Evolutionary conservation across 1,140 invertebrate species (phyloP), one percentile per base, ranked within the genome.

Genomic region (Zaprionus camerounensis): DNA sequence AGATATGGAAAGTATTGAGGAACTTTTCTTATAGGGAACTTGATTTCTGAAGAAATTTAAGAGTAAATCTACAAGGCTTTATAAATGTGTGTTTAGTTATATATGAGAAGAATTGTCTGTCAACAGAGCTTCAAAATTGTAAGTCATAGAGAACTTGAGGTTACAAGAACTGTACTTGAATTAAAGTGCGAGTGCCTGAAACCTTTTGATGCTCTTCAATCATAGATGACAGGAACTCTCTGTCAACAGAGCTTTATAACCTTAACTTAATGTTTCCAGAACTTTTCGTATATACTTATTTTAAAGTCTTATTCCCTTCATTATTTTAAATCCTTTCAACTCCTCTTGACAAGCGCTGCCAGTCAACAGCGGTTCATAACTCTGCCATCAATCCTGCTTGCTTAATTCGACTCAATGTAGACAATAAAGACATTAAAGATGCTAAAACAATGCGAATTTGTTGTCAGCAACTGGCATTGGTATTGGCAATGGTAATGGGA

Each of bases 371-470:
- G 53, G 26, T 67, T 58, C 55, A 67, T 67, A 67, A 58, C 22
- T 55, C 15, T 28, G 2, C 24, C 31, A 20, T 17, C 38, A 34
- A 22, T 44, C 36, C 55, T 20, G 26, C 53, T 3, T 12, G 28
- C 26, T 34, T 12, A 49, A 20, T 49, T 49, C 20, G 6, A 53
- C 4, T 26, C 24, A 9, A 3, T 20, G 2, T 6, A 64, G 38
- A 64, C 58, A 80, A 80, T 77, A 44, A 78, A 80, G 75, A 80
- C 74, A 80, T 80, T 67, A 64, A 55, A 65, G 53, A 68, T 68
- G 59, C 74, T 49, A 66, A 64, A 90, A 88, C 84, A 90, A 87
- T 88, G 85, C 75, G 80, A 58, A 88, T 78, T 73, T 79, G 62
- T 90, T 90, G 84, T 87, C 84, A 88, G 71, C 74, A 24, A 44